These are phyloP conservation scores for Hormaphis cornu DNA, from an alignment of 1,140 invertebrate genomes.

Conservation along the genomic window DNA sequence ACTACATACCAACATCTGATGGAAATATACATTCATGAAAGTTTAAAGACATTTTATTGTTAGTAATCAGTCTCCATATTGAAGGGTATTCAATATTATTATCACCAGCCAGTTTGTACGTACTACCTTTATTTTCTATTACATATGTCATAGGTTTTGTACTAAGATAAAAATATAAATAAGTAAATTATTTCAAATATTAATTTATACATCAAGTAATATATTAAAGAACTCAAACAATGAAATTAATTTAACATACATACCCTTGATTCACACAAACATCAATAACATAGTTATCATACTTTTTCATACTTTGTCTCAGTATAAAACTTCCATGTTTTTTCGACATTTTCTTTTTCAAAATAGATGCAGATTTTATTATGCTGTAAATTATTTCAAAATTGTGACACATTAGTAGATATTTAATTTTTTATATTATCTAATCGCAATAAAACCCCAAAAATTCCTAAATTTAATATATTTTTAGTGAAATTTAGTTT, in stretches of 20 bases:
- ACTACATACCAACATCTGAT: constrained; percentile 66
- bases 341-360: constrained; percentile 64
- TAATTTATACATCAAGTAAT: not conserved
- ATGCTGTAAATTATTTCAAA: constrained; percentile 53
- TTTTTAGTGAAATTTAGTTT: too few species aligned
- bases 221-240: not conserved
- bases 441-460: too few species aligned
- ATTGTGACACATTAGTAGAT: too few species aligned
- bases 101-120: constrained; percentile 36
- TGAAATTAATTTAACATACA: too few species aligned
- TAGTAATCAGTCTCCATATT: constrained; percentile 51
- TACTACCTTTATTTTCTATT: constrained; percentile 37
- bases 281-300: constrained; percentile 69
- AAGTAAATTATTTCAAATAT: not conserved
- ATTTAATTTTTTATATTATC: too few species aligned
- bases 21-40: constrained; percentile 67
- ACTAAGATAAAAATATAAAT: constrained; percentile 41
- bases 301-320: constrained; percentile 66
- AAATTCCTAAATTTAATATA: too few species aligned
- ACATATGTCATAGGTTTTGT: constrained; percentile 59
- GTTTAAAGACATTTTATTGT: constrained; percentile 53
- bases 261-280: constrained; percentile 61
- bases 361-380: constrained; percentile 70
- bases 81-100: constrained; percentile 49
- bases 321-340: constrained; percentile 68